These are phyloP conservation scores for Champsocephalus gunnari DNA, from an alignment of 2,797 vertebrate genomes.

Conservation along the genomic window DNA sequence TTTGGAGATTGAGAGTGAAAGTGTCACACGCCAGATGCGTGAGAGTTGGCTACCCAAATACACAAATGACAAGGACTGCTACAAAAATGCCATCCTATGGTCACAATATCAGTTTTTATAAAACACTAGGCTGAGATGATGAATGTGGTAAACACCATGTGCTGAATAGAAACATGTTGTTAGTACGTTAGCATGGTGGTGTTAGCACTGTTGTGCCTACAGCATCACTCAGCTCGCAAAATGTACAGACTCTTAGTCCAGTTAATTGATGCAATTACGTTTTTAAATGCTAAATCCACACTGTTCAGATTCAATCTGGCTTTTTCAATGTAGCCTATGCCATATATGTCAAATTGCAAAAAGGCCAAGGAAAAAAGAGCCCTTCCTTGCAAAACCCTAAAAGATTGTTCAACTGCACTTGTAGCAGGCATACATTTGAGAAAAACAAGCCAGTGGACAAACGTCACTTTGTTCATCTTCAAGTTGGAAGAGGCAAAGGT, in stretches of 20 bases:
- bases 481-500: constrained; percentile 1
- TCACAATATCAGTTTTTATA: not conserved
- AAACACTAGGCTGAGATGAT: not conserved
- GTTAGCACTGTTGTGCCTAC: not conserved
- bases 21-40: no score
- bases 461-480: constrained; percentile 5
- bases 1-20: no score
- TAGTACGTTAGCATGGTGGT: not conserved
- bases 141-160: not conserved
- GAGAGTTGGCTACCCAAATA: not conserved
- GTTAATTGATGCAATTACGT: not conserved
- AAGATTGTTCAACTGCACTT: not conserved
- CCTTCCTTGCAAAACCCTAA: not conserved
- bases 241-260: not conserved
- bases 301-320: not conserved
- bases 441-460: not conserved
- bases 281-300: not conserved
- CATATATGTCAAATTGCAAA: not conserved
- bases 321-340: not conserved
- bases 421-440: not conserved
- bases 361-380: not conserved
- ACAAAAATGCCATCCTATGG: not conserved
- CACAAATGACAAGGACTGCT: not conserved
- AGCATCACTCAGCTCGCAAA: not conserved
- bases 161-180: not conserved